Evolutionary conservation across 2,797 vertebrate species (phyloP).

Genomic region (Rhinoraja longicauda): DNA sequence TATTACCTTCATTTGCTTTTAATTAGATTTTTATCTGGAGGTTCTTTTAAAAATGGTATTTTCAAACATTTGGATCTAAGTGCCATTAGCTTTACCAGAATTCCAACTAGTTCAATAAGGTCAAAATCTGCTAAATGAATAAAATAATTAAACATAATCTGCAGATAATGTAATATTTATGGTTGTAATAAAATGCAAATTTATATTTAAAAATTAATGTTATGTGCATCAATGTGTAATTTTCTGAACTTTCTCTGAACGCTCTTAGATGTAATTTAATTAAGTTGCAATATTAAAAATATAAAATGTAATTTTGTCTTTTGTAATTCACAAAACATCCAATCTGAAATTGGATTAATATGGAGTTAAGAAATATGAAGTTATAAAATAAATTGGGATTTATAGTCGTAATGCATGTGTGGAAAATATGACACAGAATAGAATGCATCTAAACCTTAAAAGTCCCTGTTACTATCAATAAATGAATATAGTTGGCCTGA

Average conservation of each 20-base stretch:
- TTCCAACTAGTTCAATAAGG: not conserved
- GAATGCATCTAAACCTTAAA: not conserved
- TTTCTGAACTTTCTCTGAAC: not conserved
- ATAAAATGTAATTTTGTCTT: not conserved
- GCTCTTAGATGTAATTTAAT: not conserved
- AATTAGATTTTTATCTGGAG: slow-evolving; percentile 22
- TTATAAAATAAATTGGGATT: not conserved
- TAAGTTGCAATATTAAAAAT: not conserved
- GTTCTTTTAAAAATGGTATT: slow-evolving; percentile 4
- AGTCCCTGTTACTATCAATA: not conserved
- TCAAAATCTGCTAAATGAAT: not conserved
- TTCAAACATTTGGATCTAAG: not conserved
- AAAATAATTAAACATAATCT: slow-evolving; percentile 20
- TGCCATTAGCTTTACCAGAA: not conserved
- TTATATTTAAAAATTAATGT: not conserved
- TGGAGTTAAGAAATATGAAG: not conserved
- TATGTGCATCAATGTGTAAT: not conserved
- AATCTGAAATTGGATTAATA: not conserved
- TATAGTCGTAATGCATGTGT: not conserved
- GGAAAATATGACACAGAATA: not conserved
- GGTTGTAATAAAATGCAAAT: not conserved
- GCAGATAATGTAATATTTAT: not conserved
- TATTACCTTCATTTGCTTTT: not conserved
- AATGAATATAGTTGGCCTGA: not conserved
- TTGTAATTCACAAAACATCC: not conserved